Conservation (phyloP, 2,888 invertebrate species). For the Leptinotarsa haldemani region DNA sequence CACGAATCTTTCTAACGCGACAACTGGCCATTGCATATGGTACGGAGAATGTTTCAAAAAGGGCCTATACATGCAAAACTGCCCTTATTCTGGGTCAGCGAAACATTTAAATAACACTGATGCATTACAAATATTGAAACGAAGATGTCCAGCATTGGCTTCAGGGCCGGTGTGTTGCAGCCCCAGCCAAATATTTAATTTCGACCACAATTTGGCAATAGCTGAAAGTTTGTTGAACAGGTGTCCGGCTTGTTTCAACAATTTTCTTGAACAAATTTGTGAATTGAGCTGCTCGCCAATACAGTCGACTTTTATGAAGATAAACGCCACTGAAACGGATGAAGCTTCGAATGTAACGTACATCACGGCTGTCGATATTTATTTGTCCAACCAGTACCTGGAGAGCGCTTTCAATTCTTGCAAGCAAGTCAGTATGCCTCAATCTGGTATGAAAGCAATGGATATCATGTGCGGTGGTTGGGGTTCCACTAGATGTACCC, state of each 20-base stretch:
- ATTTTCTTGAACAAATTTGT: slow-evolving; percentile 86
- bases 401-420: slow-evolving; percentile 85
- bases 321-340: slow-evolving; percentile 64
- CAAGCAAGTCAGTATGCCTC: slow-evolving; percentile 78
- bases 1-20: slow-evolving; percentile 42
- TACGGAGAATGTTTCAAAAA: slow-evolving; percentile 74
- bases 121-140: slow-evolving; percentile 69
- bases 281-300: slow-evolving; percentile 83
- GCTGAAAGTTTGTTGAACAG: slow-evolving; percentile 76
- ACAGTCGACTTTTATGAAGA: slow-evolving; percentile 80
- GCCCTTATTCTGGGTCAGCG: slow-evolving; percentile 72
- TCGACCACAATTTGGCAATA: slow-evolving; percentile 71
- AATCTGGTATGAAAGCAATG: slow-evolving; percentile 66
- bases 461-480: slow-evolving; percentile 86
- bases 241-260: slow-evolving; percentile 90
- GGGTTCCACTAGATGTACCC: slow-evolving; percentile 78
- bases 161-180: slow-evolving; percentile 75
- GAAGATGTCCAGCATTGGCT: slow-evolving; percentile 74
- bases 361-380: slow-evolving; percentile 74
- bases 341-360: slow-evolving; percentile 59
- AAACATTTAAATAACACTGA: slow-evolving; percentile 65
- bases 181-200: slow-evolving; percentile 62
- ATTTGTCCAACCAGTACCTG: slow-evolving; percentile 77
- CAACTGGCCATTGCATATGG: slow-evolving; percentile 75
- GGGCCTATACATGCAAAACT: slow-evolving; percentile 68